These are phyloP conservation scores for Trichonephila inaurata DNA, from an alignment of 1,140 invertebrate genomes.

Conservation along the genomic window DNA sequence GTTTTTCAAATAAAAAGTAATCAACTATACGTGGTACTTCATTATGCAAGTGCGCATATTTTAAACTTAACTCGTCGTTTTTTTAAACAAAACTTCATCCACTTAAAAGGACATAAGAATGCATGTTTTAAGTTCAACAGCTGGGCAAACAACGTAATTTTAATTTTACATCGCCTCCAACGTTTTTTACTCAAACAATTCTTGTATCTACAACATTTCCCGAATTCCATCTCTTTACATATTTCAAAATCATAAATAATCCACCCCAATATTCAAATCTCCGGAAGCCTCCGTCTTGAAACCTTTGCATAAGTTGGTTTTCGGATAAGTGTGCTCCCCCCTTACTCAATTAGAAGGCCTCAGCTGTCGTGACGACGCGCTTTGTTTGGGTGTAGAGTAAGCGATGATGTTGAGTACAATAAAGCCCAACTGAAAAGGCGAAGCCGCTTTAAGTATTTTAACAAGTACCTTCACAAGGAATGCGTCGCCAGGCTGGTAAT, in stretches of 20 bases:
- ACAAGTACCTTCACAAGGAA: slow-evolving; percentile 45
- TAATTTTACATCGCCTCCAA: neutral
- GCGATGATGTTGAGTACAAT: slow-evolving; percentile 44
- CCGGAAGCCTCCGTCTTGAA: neutral
- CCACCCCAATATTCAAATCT: neutral
- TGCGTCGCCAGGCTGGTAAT: slow-evolving; percentile 6
- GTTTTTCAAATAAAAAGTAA: too few species aligned
- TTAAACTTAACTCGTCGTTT: too few species aligned
- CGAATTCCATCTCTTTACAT: neutral
- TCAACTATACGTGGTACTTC: too few species aligned
- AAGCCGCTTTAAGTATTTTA: slow-evolving; percentile 59
- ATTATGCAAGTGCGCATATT: too few species aligned
- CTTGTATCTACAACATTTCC: neutral
- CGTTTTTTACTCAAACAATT: neutral
- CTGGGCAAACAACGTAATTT: neutral
- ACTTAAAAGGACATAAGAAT: neutral
- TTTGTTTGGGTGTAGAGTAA: slow-evolving; percentile 19
- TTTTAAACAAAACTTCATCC: neutral
- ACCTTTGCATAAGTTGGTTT: neutral
- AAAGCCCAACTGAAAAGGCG: slow-evolving; percentile 15
- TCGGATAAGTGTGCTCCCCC: neutral
- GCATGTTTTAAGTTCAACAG: neutral
- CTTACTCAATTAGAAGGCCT: slow-evolving; percentile 46
- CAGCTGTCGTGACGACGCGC: slow-evolving; percentile 19
- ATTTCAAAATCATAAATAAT: neutral